Percentiles rank a stretch among this genome's conserved stretches.
Evolutionary conservation across 2,113 vertebrate species (phyloP).

Genomic region (Menura novaehollandiae): DNA sequence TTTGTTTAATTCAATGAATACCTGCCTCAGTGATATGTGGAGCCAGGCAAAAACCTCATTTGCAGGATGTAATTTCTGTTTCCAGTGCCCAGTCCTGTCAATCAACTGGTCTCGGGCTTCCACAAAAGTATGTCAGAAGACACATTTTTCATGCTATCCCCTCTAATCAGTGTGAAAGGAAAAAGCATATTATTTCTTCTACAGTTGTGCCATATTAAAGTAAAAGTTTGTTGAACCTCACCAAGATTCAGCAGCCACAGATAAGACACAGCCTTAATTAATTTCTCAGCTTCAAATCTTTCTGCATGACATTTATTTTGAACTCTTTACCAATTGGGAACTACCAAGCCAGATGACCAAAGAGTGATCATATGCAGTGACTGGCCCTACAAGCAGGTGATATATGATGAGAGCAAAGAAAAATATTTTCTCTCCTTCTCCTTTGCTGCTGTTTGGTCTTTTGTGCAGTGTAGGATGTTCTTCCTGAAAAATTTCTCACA

Average conservation of each 20-base stretch:
- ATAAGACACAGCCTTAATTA: not conserved
- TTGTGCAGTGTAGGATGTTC: not conserved
- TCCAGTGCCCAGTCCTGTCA: slow-evolving; percentile 19
- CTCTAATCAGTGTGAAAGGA: not conserved
- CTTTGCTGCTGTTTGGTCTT: not conserved
- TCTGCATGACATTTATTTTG: not conserved
- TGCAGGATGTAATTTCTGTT: not conserved
- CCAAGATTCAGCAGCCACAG: not conserved
- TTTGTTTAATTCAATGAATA: not conserved
- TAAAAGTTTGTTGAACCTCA: not conserved
- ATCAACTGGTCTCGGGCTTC: not conserved
- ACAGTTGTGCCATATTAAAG: not conserved
- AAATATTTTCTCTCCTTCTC: not conserved
- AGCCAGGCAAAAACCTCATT: slow-evolving; percentile 3
- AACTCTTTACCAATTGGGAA: not conserved
- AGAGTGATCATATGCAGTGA: not conserved
- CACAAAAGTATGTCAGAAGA: not conserved
- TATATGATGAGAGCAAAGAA: not conserved
- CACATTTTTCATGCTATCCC: not conserved
- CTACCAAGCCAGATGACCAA: not conserved
- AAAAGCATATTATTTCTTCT: not conserved
- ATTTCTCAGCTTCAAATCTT: not conserved
- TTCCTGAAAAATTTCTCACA: not conserved
- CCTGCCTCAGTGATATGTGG: not conserved
- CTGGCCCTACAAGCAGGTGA: not conserved